Evolutionary conservation across 2,888 invertebrate genomes (phyloP).

Genomic region (Syrista parreyssii): DNA sequence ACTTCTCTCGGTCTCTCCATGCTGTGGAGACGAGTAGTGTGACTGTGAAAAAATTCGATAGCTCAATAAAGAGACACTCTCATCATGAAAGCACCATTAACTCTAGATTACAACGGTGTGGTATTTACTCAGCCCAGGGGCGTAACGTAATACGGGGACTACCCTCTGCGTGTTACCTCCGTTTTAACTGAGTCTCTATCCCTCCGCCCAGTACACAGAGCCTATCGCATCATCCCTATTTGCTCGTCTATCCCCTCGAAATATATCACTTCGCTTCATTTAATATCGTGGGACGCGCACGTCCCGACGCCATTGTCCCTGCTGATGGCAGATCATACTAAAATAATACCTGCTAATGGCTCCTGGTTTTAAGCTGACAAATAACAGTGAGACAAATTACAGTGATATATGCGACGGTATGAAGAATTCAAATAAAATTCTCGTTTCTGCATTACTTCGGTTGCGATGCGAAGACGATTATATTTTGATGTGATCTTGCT

Average conservation of each 20-base stretch:
- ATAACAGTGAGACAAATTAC: background rate
- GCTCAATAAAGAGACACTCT: constrained; percentile 7
- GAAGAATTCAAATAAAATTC: background rate
- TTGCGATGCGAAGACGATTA: background rate
- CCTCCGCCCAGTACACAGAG: constrained; percentile 2
- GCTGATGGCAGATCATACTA: constrained; percentile 49
- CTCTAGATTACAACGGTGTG: constrained; percentile 57
- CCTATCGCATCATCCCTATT: constrained; percentile 38
- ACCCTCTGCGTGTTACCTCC: constrained; percentile 11
- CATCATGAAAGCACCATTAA: constrained; percentile 53
- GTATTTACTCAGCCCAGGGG: constrained; percentile 54
- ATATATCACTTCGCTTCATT: constrained; percentile 51
- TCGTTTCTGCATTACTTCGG: background rate
- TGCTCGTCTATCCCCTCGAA: constrained; percentile 46
- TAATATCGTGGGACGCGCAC: constrained; percentile 46
- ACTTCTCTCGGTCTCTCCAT: background rate
- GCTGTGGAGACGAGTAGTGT: background rate
- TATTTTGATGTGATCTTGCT: background rate
- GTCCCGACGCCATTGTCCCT: constrained; percentile 45
- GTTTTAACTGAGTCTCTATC: constrained; percentile 2
- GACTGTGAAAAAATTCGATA: background rate
- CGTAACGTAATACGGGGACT: constrained; percentile 49
- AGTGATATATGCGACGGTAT: background rate
- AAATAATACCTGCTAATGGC: constrained; percentile 58
- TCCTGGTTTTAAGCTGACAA: constrained; percentile 41